phyloP scores from a whole-genome alignment of 2,113 vertebrate genomes.

The Ginglymostoma cirratum region DNA sequence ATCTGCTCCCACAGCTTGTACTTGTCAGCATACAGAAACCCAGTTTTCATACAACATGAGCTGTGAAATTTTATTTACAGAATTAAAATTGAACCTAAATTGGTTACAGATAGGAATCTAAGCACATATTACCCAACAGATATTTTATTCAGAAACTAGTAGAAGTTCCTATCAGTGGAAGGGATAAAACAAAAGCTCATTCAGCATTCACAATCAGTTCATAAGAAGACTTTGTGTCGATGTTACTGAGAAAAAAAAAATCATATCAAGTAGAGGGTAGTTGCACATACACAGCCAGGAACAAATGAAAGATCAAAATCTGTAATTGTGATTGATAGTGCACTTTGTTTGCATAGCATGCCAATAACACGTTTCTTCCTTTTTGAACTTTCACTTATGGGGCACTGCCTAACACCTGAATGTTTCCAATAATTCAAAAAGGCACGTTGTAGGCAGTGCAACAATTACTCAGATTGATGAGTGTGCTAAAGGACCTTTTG shows the following conservation, averaged over 20 bases:
- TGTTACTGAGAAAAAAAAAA: not conserved
- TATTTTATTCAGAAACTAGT: not conserved
- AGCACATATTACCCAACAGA: not conserved
- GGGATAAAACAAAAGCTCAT: not conserved
- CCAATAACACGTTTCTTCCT: not conserved
- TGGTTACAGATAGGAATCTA: not conserved
- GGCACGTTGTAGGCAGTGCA: not conserved
- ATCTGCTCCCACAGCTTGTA: not conserved
- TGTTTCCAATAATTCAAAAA: not conserved
- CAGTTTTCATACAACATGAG: not conserved
- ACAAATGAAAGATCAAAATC: slow-evolving; percentile 9
- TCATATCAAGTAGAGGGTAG: not conserved
- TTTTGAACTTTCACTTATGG: not conserved
- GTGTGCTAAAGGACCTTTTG: not conserved
- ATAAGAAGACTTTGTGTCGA: not conserved
- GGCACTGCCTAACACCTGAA: not conserved
- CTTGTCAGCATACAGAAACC: not conserved
- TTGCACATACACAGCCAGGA: not conserved
- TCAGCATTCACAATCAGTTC: not conserved
- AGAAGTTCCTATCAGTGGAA: not conserved
- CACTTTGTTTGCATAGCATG: not conserved
- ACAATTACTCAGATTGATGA: not conserved
- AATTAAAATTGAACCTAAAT: slow-evolving; percentile 16
- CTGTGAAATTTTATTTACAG: not conserved
- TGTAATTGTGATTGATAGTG: not conserved